These are phyloP conservation scores for Bombyx mori DNA, from an alignment of 1,140 invertebrate species.

Conservation along the genomic window DNA sequence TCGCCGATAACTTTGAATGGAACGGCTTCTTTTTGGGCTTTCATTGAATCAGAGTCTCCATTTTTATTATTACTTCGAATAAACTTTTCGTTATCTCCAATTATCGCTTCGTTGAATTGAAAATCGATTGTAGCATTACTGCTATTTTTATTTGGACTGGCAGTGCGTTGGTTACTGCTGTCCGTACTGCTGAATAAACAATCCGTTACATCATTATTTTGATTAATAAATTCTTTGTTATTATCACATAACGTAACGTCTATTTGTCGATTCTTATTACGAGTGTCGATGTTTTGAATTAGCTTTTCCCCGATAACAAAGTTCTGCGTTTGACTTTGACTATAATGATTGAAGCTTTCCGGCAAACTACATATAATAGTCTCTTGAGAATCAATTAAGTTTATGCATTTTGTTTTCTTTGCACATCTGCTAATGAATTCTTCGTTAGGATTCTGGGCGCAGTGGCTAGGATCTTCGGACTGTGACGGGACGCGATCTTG, in stretches of 20 bases:
- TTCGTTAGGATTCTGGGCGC: slow-evolving; percentile 5
- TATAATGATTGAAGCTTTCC: slow-evolving; percentile 21
- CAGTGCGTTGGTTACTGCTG: not conserved
- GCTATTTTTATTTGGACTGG: not conserved
- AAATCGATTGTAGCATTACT: not conserved
- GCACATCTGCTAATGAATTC: slow-evolving; percentile 3
- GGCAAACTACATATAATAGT: slow-evolving; percentile 20
- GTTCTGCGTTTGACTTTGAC: slow-evolving; percentile 11
- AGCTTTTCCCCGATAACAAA: slow-evolving; percentile 2
- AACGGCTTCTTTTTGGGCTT: slow-evolving; percentile 20
- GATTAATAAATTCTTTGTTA: slow-evolving; percentile 2
- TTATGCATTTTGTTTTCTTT: not conserved
- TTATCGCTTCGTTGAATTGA: not conserved
- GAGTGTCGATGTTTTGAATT: not conserved
- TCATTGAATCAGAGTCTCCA: slow-evolving; percentile 5
- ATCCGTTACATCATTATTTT: slow-evolving; percentile 3
- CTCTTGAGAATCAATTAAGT: slow-evolving; percentile 6
- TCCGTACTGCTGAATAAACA: not conserved
- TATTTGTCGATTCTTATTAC: slow-evolving; percentile 3
- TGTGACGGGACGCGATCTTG: not conserved
- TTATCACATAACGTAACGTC: not conserved
- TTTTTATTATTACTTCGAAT: slow-evolving; percentile 2
- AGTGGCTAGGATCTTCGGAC: not conserved
- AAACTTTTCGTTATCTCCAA: not conserved
- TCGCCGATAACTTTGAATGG: slow-evolving; percentile 38